Percentiles rank a stretch among this genome's conserved stretches.
phyloP scores from a whole-genome alignment of 2,797 vertebrate genomes.

The Emydoidea blandingii region DNA sequence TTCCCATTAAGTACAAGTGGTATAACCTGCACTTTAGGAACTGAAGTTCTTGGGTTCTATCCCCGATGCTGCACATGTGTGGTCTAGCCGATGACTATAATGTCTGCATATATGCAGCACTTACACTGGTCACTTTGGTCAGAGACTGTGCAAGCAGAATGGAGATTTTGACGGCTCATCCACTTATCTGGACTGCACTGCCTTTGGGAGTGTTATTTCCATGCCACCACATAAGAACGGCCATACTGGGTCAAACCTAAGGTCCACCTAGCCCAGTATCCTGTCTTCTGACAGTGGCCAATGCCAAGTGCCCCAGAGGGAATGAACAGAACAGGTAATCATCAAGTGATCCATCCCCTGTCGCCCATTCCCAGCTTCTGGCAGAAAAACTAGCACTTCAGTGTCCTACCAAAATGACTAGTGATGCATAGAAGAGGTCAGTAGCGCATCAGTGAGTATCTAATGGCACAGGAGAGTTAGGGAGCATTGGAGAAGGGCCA shows the following conservation, averaged over 20 bases:
- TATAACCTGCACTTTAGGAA: not conserved
- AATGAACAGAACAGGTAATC: no score
- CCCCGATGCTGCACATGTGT: not conserved
- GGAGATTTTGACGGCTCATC: not conserved
- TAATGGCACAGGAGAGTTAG: not conserved
- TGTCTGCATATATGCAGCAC: not conserved
- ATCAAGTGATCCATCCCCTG: no score
- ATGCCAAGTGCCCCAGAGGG: no score
- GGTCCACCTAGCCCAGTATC: no score
- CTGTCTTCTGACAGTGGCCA: no score
- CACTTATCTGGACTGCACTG: not conserved
- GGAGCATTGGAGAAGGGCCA: not conserved
- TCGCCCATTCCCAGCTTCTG: no score
- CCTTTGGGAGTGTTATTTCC: not conserved
- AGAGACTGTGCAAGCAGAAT: not conserved
- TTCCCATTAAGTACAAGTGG: not conserved
- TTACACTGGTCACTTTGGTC: not conserved
- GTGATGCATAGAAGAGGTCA: not conserved
- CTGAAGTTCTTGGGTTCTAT: not conserved
- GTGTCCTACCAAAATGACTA: not conserved
- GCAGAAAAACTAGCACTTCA: not conserved
- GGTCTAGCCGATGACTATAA: not conserved
- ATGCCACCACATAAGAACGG: not conserved
- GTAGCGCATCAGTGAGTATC: not conserved
- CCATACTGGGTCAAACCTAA: no score